A percentile compares a stretch with the other conserved stretches of the same genome.
phyloP scores from a whole-genome alignment of 1,140 invertebrate genomes.

The Ceratina japonica region DNA sequence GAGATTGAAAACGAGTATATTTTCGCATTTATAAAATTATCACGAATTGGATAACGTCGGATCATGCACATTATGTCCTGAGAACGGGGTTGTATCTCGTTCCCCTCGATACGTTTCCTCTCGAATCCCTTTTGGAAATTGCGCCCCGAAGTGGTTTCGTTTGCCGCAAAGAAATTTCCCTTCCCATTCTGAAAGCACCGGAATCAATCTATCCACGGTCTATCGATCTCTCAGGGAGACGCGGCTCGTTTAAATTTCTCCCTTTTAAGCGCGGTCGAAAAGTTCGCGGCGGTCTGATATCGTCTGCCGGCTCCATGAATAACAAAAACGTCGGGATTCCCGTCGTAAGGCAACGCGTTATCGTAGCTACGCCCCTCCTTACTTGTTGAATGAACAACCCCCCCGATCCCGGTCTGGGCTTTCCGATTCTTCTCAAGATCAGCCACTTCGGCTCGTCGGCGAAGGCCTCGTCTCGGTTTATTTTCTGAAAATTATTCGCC shows the following conservation, averaged over 20 bases:
- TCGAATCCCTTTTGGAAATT: neutral
- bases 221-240: neutral
- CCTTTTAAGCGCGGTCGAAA: neutral
- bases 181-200: neutral
- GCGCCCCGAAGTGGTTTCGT: neutral
- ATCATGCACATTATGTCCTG: no score
- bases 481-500: constrained; percentile 34
- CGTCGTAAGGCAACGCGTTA: constrained; percentile 25
- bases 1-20: no score
- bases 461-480: constrained; percentile 21
- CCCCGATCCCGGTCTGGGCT: neutral
- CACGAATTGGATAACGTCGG: no score
- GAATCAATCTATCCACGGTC: constrained; percentile 8
- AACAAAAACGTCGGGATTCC: constrained; percentile 17
- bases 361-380: neutral
- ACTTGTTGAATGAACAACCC: constrained; percentile 44
- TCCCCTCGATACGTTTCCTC: neutral
- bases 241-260: no score
- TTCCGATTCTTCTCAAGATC: constrained; percentile 33
- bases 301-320: constrained; percentile 8
- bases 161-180: neutral
- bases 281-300: neutral
- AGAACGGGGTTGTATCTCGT: neutral
- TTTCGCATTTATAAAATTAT: no score
- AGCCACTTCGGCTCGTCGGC: neutral